Base-by-base conservation (phyloP, 2,797 vertebrate genomes). In the Anisognathus igniventris region DNA sequence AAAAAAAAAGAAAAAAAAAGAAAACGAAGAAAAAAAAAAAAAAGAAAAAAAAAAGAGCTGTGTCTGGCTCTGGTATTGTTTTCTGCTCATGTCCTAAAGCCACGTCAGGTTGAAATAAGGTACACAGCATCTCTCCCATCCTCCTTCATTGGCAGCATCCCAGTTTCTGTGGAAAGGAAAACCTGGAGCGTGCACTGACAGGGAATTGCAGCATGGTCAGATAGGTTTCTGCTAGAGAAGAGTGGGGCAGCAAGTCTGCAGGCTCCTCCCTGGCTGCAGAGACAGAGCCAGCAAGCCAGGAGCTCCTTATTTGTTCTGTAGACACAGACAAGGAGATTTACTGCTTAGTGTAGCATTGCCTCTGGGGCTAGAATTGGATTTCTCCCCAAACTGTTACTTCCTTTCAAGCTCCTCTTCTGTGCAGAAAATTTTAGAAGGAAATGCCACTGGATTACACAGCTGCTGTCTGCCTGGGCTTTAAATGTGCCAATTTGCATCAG, bases 401-500 rank as follows among this genome's bases (percentile, higher is more conserved):
- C 76, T 91, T 92, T 90, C 91, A 92, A 94, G 92, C 54, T 90
- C 82, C 58, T 92, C 51, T 95, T 81, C 92, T 67, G n/a, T 23
- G 66, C 64, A 88, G 67, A 94, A 93, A 72, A 93, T 93, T 88
- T 95, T 30, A 88, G 83, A 72, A 94, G 86, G 92, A 95, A 96
- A 96, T 95, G 90, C 92, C 94, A 93, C 94, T 95, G 95, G 90
- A 94, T 94, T 86, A 76, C 88, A 84, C 92, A 94, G 88, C 90
- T 90, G 90, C 83, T 94, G 90, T 92, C 95, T 96, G 92, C 88
- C 80, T 85, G 64, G 90, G 86, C 86, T 88, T 88, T 82, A 66
- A 79, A 92, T 90, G 86, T 85, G 80, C 86, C 77, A 86, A 64
- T 88, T 81, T 88, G 71, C 94, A 96, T 96, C 93, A 92, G 93